Evolutionary conservation across 1,140 invertebrate genomes (phyloP).

Genomic region (Drosophila kanapiae): DNA sequence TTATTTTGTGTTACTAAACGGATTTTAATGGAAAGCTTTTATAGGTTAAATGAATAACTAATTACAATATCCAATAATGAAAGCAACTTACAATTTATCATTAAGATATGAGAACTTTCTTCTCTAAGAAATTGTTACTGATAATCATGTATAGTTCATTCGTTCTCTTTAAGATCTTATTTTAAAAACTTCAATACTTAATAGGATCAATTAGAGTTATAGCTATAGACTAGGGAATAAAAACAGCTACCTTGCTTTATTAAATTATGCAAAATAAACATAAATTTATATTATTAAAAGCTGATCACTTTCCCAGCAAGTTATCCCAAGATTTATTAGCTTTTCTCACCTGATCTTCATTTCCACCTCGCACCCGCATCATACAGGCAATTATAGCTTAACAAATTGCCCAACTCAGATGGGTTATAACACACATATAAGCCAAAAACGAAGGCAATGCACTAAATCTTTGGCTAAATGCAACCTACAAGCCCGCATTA

Average conservation of each 20-base stretch:
- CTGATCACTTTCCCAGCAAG: background rate
- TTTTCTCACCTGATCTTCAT: conserved; percentile 27
- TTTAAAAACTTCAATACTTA: too few relatives aligned
- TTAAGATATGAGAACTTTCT: background rate
- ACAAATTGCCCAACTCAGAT: conserved; percentile 47
- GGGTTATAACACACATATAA: background rate
- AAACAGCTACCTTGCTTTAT: too few relatives aligned
- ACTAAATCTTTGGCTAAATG: conserved; percentile 59
- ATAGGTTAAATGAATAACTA: background rate
- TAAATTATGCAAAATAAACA: too few relatives aligned
- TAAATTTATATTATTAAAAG: too few relatives aligned
- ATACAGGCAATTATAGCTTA: conserved; percentile 47
- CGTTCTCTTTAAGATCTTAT: too few relatives aligned
- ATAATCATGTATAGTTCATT: background rate
- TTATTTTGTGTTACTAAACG: conserved; percentile 1
- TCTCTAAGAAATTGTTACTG: background rate
- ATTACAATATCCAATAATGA: background rate
- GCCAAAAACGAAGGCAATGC: conserved; percentile 13
- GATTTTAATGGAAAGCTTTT: background rate
- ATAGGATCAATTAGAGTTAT: too few relatives aligned
- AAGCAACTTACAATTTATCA: background rate
- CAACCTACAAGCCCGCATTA: conserved; percentile 66
- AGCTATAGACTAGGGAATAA: too few relatives aligned
- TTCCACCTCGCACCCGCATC: conserved; percentile 40
- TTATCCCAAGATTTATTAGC: conserved; percentile 6